phyloP scores from a whole-genome alignment of 2,888 invertebrate species.

The Campaea margaritaria region DNA sequence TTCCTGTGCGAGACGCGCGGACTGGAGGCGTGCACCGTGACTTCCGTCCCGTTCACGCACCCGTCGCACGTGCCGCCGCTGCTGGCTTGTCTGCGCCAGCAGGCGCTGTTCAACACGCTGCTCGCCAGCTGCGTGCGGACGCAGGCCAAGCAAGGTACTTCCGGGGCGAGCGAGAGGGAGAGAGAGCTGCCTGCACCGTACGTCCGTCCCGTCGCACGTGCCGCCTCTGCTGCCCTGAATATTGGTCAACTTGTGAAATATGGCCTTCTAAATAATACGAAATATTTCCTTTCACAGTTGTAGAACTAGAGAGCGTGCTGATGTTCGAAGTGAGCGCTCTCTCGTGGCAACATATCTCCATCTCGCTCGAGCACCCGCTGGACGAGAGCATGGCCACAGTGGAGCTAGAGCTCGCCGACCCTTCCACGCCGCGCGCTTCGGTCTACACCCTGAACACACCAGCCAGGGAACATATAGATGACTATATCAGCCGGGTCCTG shows the following conservation, averaged over 20 bases:
- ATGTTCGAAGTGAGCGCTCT: conserved; percentile 97
- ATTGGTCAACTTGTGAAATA: no score
- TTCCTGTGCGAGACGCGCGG: conserved; percentile 94
- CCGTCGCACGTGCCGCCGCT: conserved; percentile 96
- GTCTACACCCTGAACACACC: conserved; percentile 87
- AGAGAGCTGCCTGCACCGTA: neutral
- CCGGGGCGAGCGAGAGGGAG: no score
- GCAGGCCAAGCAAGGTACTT: conserved; percentile 90
- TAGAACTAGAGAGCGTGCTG: conserved; percentile 90
- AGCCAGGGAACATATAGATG: conserved; percentile 74
- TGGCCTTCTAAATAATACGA: no score
- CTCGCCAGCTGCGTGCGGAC: conserved; percentile 95
- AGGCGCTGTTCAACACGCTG: conserved; percentile 95
- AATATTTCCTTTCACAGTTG: conserved; percentile 69
- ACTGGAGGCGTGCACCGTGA: conserved; percentile 89
- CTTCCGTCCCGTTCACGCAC: conserved; percentile 96
- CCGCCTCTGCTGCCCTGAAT: neutral
- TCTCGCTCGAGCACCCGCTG: conserved; percentile 96
- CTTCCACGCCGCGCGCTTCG: conserved; percentile 91
- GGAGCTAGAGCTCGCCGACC: conserved; percentile 93
- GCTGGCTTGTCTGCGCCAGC: conserved; percentile 93
- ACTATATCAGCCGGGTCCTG: conserved; percentile 85
- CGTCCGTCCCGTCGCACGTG: neutral
- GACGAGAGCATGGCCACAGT: conserved; percentile 97
- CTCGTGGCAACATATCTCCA: conserved; percentile 94